Base-by-base conservation (phyloP, 1,140 invertebrate genomes). In the Eriocheir sinensis region DNA sequence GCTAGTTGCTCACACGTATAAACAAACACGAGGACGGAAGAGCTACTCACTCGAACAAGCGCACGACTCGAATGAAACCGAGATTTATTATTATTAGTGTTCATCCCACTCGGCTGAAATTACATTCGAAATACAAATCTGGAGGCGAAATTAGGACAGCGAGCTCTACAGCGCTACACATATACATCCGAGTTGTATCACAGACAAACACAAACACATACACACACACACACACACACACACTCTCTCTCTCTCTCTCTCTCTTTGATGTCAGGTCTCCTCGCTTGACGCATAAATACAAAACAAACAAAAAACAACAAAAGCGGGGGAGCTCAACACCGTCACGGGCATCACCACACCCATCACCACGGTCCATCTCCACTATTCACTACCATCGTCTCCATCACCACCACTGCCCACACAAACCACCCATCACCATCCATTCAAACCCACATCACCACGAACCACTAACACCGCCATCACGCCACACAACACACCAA, bases 221-320 rank as follows among this genome's bases (percentile, higher is more conserved):
- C 60, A 72, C 60, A 72, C 60, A 72, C 60, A 72, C 60, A 72
- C 60, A 72, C 60, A 72, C 60, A 72, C 60, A 72, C 60, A 72
- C 60, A 72, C 60, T n/a, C 60, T n/a, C 60, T n/a, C 27, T 0
- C n/a, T n/a, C n/a, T n/a, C n/a, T n/a, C n/a, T n/a, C n/a, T n/a
- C n/a, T n/a, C n/a, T n/a, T n/a, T n/a, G n/a, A n/a, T n/a, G n/a
- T n/a, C n/a, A n/a, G n/a, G n/a, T n/a, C n/a, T n/a, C n/a, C n/a
- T n/a, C n/a, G n/a, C n/a, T n/a, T n/a, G n/a, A n/a, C n/a, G n/a
- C n/a, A n/a, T n/a, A n/a, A n/a, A n/a, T n/a, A n/a, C n/a, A n/a
- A 72, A 72, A 72, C 1, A 72, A n/a, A n/a, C 6, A n/a, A n/a
- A n/a, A n/a, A n/a, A 72, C 27, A 72, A 72, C 21, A 72, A 21